Conservation (phyloP, 2,888 invertebrate genomes). For the Cheiracanthium punctorium region DNA sequence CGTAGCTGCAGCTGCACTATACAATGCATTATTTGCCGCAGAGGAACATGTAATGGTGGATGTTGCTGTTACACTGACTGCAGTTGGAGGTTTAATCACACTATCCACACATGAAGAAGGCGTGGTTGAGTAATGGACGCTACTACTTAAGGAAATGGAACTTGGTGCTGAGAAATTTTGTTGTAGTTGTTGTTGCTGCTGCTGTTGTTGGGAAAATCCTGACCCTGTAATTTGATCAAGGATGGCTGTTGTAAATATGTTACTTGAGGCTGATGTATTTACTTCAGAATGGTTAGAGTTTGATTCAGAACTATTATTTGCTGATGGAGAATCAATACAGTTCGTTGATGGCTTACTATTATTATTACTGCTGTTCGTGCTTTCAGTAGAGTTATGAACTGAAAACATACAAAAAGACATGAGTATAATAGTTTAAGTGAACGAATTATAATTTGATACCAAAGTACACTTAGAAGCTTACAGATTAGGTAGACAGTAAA, state of each 20-base stretch:
- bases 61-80: constrained; percentile 26
- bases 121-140: constrained; percentile 49
- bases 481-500: too few species aligned
- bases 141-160: constrained; percentile 54
- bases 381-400: constrained; percentile 49
- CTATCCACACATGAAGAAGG: constrained; percentile 62
- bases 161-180: constrained; percentile 49
- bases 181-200: constrained; percentile 41
- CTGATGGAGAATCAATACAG: constrained; percentile 52
- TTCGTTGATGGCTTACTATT: constrained; percentile 50
- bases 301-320: constrained; percentile 67
- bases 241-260: constrained; percentile 61
- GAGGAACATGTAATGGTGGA: constrained; percentile 32
- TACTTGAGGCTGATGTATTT: constrained; percentile 31
- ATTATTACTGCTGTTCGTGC: constrained; percentile 70
- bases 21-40: constrained; percentile 41
- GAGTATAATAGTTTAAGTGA: too few species aligned
- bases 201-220: constrained; percentile 45
- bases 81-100: constrained; percentile 59
- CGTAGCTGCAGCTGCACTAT: constrained; percentile 63
- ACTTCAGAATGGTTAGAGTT: constrained; percentile 58
- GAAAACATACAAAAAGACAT: too few species aligned
- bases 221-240: constrained; percentile 62
- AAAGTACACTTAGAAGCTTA: too few species aligned
- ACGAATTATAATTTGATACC: too few species aligned